Evolutionary conservation across 2,888 invertebrate species (phyloP).

Genomic region (Drosophila fulvimacula): DNA sequence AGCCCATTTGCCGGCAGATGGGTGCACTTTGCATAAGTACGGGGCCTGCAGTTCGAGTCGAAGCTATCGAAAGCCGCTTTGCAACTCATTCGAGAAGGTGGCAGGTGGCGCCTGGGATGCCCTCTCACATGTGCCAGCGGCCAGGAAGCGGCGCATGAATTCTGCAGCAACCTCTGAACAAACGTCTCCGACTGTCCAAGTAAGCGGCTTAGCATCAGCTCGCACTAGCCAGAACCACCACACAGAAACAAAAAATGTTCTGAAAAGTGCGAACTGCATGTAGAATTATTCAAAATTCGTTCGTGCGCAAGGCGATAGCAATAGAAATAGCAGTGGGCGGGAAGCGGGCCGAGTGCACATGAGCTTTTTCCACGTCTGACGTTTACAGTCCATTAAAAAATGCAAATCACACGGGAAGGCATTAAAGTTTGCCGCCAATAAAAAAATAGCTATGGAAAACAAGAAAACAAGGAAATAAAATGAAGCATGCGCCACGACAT

Average conservation of each 20-base stretch:
- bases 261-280: constrained; percentile 42
- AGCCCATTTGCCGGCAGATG: constrained; percentile 47
- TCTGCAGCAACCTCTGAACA: constrained; percentile 34
- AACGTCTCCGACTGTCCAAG: constrained; percentile 14
- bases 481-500: background rate
- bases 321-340: constrained; percentile 8
- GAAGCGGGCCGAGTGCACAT: constrained; percentile 32
- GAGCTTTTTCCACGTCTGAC: constrained; percentile 30
- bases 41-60: constrained; percentile 10
- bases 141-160: constrained; percentile 69
- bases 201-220: constrained; percentile 67
- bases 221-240: background rate
- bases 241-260: constrained; percentile 13
- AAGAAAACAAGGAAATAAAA: background rate
- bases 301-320: constrained; percentile 56
- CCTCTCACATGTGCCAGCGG: constrained; percentile 38
- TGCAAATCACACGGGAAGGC: constrained; percentile 56
- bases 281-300: constrained; percentile 60
- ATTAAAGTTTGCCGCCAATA: constrained; percentile 28
- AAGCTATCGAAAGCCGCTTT: constrained; percentile 68
- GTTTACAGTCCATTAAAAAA: constrained; percentile 74
- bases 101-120: constrained; percentile 4
- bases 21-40: constrained; percentile 70
- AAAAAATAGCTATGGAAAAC: background rate
- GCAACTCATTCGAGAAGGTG: constrained; percentile 60